phyloP scores from a whole-genome alignment of 2,113 vertebrate species.

The Phainopepla nitens region DNA sequence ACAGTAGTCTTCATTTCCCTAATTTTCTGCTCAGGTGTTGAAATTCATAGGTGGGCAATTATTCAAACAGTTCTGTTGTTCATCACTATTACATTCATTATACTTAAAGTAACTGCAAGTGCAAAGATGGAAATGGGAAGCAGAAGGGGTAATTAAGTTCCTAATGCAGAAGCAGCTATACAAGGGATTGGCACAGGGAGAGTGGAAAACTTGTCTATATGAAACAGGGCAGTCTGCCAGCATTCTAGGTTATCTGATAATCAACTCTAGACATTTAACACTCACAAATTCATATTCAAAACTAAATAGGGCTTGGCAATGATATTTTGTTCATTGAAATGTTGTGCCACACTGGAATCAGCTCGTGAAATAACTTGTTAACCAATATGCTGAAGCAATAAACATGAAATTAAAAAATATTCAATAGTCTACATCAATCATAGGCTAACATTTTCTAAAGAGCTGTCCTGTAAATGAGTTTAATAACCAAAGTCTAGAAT shows the following conservation, averaged over 20 bases:
- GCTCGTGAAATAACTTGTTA: not conserved
- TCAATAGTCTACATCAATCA: not conserved
- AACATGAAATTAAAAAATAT: constrained; percentile 4
- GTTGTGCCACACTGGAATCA: not conserved
- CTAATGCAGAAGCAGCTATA: not conserved
- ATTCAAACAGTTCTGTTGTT: not conserved
- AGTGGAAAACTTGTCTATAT: not conserved
- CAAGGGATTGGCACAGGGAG: not conserved
- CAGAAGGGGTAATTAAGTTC: not conserved
- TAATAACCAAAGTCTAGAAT: not conserved
- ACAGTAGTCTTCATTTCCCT: not conserved
- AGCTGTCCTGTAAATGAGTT: not conserved
- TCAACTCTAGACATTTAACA: not conserved
- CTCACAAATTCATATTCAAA: not conserved
- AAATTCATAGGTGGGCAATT: not conserved
- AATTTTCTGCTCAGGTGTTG: not conserved
- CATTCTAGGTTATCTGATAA: not conserved
- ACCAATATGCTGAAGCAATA: not conserved
- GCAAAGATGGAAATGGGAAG: not conserved
- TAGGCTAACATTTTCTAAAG: not conserved
- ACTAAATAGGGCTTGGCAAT: not conserved
- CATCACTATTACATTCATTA: not conserved
- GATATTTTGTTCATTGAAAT: not conserved
- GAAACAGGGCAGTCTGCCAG: not conserved
- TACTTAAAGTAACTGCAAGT: not conserved